These are phyloP conservation scores for Melospiza georgiana DNA, from an alignment of 2,113 vertebrate species.

Conservation along the genomic window DNA sequence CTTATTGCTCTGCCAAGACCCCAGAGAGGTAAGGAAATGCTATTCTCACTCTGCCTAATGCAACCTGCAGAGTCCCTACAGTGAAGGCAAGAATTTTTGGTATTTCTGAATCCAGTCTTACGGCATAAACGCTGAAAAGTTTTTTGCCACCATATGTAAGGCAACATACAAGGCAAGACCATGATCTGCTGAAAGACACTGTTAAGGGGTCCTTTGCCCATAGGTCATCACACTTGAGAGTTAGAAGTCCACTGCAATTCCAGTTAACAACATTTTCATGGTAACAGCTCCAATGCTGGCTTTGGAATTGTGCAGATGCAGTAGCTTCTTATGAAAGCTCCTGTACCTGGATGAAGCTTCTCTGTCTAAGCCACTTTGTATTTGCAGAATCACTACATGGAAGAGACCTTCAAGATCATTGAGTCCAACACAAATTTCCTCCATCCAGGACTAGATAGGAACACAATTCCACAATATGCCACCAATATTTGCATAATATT, in stretches of 20 bases:
- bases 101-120: not conserved
- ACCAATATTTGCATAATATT: not conserved
- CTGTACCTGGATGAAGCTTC: not conserved
- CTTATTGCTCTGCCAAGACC: not conserved
- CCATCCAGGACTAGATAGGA: not conserved
- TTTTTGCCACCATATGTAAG: not conserved
- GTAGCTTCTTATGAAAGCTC: not conserved
- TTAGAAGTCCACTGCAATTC: not conserved
- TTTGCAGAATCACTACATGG: not conserved
- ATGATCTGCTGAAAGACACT: not conserved
- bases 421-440: not conserved
- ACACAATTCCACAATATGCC: not conserved
- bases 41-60: not conserved
- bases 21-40: not conserved
- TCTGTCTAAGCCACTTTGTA: not conserved
- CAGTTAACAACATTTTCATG: rapidly evolving
- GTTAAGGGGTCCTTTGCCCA: not conserved
- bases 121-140: not conserved
- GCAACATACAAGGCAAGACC: not conserved
- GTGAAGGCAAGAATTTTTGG: not conserved
- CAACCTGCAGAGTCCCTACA: not conserved
- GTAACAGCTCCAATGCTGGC: not conserved
- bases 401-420: not conserved
- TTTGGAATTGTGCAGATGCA: not conserved
- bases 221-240: not conserved